Conservation (phyloP, 2,113 vertebrate species). For the Arizona elegans region DNA sequence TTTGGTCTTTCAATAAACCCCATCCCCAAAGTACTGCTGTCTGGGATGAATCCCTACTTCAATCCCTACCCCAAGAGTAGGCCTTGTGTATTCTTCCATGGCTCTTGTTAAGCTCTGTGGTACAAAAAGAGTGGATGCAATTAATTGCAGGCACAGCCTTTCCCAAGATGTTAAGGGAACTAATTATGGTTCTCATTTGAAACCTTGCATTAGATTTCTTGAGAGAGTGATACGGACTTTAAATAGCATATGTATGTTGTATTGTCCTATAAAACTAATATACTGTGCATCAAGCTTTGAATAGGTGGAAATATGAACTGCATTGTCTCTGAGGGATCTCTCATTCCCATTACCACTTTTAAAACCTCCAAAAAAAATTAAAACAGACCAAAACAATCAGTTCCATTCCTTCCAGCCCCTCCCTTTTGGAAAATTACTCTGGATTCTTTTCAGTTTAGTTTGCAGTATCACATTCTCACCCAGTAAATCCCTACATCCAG, state of each 20-base stretch:
- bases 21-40: background rate
- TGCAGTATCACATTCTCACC: background rate
- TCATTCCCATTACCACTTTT: background rate
- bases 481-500: background rate
- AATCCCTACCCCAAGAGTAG: background rate
- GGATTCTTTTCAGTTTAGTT: background rate
- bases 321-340: accelerated
- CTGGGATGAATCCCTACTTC: background rate
- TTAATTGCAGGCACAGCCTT: background rate
- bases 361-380: background rate
- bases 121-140: background rate
- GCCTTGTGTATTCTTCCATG: background rate
- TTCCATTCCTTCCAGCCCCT: background rate
- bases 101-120: background rate
- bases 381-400: background rate
- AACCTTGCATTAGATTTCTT: background rate
- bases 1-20: background rate
- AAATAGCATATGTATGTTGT: background rate
- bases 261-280: constrained; percentile 25
- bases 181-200: background rate
- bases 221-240: background rate
- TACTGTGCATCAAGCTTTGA: background rate
- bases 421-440: constrained; percentile 11
- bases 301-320: constrained; percentile 7
- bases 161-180: too few species aligned